Base-by-base conservation (phyloP, 2,797 vertebrate genomes). In the Tenualosa thibaudeaui region DNA sequence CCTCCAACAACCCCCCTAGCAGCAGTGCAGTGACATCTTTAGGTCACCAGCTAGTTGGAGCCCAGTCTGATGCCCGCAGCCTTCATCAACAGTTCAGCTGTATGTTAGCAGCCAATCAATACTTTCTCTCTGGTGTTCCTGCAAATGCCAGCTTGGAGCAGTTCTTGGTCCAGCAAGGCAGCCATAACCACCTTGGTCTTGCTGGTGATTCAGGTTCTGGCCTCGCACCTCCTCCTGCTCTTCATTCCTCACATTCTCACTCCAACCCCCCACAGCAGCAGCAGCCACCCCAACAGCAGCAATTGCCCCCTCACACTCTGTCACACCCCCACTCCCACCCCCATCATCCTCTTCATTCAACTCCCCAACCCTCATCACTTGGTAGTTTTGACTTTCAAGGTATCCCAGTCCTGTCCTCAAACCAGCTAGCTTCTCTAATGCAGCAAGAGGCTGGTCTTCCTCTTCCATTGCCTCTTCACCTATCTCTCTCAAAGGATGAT, bases 61-160 rank as follows among this genome's bases (percentile, higher is more conserved):
- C 95, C 90, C 95, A 96, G 90, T 95, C 95, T 91, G 96, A 96
- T 90, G 95, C 96, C 87, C 94, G 95, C 17, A 96, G 95, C 92
- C 94, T 96, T 91, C 96, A 96, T 92, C 96, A 96, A 93, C 96
- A 96, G 65, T 96, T 96, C 93, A 96, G 96, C 91, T 96, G 96
- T 92, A 96, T 96, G 96, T 89, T 96, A 92, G 96, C 96, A 9
- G 96, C 96, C 89, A 96, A 96, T 94, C 96, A 96, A 87, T 96
- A 96, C 92, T 96, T 96, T 86, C 94, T 96, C 24, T 96, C 95
- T 84, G 96, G 96, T 88, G 95, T 96, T 88, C 95, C 96, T 86
- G 91, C 95, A 87, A 96, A 96, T 88, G 92, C 96, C 92, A 96
- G 95, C 89, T 93, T 96, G 93, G 96, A 96, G 87, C 96, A 96